phyloP scores from a whole-genome alignment of 1,140 invertebrate genomes.

The Drosophila sechellia region DNA sequence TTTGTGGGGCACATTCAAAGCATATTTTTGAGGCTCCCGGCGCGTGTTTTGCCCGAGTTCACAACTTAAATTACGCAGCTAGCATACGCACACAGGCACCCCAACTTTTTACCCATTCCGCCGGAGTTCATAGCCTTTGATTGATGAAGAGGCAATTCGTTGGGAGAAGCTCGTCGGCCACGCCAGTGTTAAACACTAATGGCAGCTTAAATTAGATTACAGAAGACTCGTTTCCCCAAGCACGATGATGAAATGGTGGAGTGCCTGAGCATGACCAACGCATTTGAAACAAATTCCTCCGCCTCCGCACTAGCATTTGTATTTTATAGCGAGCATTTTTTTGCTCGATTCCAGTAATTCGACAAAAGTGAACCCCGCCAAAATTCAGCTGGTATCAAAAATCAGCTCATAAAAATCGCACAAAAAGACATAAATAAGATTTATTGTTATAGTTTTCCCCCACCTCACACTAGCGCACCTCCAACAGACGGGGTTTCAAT shows the following conservation, averaged over 20 bases:
- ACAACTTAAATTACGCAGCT: conserved; percentile 71
- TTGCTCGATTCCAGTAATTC: conserved; percentile 33
- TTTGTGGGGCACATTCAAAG: conserved; percentile 46
- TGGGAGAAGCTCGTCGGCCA: conserved; percentile 8
- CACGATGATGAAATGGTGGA: background rate
- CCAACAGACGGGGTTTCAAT: conserved; percentile 29
- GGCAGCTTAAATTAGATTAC: conserved; percentile 81
- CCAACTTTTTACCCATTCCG: background rate
- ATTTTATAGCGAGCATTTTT: conserved; percentile 64
- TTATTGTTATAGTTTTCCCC: conserved; percentile 69
- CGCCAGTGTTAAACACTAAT: conserved; percentile 76
- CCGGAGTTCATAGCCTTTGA: conserved; percentile 56
- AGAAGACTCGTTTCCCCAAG: conserved; percentile 21
- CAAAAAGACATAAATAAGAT: conserved; percentile 80
- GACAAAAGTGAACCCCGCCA: conserved; percentile 29
- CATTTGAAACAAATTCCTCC: conserved; percentile 59
- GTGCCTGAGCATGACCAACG: conserved; percentile 62
- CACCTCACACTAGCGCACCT: conserved; percentile 14
- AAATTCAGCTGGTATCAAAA: conserved; percentile 55
- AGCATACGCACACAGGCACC: conserved; percentile 56
- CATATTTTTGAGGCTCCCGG: conserved; percentile 60
- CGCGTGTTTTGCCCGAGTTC: conserved; percentile 72
- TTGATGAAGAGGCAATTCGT: conserved; percentile 62
- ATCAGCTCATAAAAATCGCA: conserved; percentile 80
- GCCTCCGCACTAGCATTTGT: conserved; percentile 35